These are phyloP conservation scores for Ageneiosus marmoratus DNA, from an alignment of 2,113 vertebrate species.

Conservation along the genomic window DNA sequence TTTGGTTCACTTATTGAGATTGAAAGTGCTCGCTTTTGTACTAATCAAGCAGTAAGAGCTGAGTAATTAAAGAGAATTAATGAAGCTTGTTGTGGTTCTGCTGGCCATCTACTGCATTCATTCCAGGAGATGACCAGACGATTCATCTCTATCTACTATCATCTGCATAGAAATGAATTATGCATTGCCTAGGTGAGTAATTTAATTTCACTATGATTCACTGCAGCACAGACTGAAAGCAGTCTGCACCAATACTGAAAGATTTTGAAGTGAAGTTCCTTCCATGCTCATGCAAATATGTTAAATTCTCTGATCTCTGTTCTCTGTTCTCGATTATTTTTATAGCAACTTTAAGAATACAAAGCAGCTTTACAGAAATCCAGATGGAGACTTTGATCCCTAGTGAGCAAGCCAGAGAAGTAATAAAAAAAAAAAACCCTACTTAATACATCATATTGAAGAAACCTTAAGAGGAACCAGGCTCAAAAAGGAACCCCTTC, in stretches of 20 bases:
- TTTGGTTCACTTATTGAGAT: background rate
- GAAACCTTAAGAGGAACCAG: background rate
- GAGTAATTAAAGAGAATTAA: background rate
- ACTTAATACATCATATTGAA: too few species aligned
- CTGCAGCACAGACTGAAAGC: constrained; percentile 34
- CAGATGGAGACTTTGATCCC: background rate
- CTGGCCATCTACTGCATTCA: background rate
- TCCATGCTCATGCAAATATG: background rate
- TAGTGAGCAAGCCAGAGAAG: background rate
- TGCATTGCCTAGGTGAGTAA: constrained; percentile 26
- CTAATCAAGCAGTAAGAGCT: background rate
- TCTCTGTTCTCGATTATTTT: background rate
- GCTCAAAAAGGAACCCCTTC: background rate
- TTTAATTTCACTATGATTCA: constrained; percentile 36
- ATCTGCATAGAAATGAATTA: constrained; percentile 19
- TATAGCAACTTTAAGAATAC: background rate
- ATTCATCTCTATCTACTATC: background rate
- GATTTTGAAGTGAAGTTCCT: constrained; percentile 13
- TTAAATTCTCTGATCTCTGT: background rate
- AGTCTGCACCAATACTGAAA: background rate
- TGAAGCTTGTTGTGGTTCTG: constrained; percentile 12
- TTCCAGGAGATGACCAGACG: background rate
- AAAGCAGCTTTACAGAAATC: constrained; percentile 3
- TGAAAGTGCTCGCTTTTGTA: background rate
- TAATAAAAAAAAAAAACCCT: background rate